Base-by-base conservation (phyloP, 2,888 invertebrate species). In the Corbicula japonica region DNA sequence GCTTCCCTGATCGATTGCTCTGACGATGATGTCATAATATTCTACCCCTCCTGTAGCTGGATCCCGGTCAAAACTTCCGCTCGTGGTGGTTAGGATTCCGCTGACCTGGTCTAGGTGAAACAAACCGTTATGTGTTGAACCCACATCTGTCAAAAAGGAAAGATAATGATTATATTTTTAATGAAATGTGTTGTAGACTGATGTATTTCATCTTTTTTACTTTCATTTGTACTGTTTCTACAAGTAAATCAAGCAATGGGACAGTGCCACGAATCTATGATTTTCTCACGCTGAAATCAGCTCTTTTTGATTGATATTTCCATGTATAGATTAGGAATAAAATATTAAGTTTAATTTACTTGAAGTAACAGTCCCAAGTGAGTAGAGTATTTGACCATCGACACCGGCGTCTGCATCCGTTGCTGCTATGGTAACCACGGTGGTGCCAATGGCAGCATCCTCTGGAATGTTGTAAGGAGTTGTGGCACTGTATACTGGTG, bases 71-170 rank as follows among this genome's bases (percentile, higher is more conserved):
- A 88, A 62, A 0, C 76, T 70, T 6, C 34, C 68, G 15, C 46
- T 35, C 15, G 75, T 70, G 3, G 84, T 87, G 23, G 83, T 74
- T 10, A 88, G 50, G 10, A 65, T 50, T n/a, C 88, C 88, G 10
- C 77, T 70, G 18, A 84, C 77, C n/a, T 76, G 61, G 54, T 88
- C 87, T n/a, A 88, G 52, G 12, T 80, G 56, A 69, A 88, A 88
- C 23, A 85, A 58, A 0, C 78, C 83, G 15, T 10, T 41, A 41
- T 10, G 10, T 18, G 41, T 18, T 12, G 41, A 41, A 41, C 41
- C 41, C 12, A 18, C 18, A 41, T 58, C 69, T 69, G 44, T 23
- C 41, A 48, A 12, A 41, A 18, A 41, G 10, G 41, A 10, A 18
- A 18, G 18, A 41, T 12, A 15, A n/a, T 10, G 3, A 23, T 5